Conservation (phyloP, 2,888 invertebrate species). For the Hemicrepidius hirtus region DNA sequence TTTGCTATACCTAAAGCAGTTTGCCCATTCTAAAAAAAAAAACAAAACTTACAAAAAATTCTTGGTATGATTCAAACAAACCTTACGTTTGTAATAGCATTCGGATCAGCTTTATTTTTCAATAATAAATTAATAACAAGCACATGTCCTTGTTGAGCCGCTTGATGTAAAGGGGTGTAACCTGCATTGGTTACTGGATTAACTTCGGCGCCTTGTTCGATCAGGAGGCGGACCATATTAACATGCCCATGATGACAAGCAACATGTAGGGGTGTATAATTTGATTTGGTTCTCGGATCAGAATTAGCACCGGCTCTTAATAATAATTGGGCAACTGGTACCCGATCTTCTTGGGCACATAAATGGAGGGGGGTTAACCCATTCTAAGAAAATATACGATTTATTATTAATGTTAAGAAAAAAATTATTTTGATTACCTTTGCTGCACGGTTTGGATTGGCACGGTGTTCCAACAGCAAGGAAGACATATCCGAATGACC, state of each 20-base stretch:
- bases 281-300: slow-evolving; percentile 85
- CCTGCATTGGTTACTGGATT: slow-evolving; percentile 85
- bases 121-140: slow-evolving; percentile 93
- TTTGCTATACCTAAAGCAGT: slow-evolving; percentile 98
- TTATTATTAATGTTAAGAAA: too few relatives aligned
- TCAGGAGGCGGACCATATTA: slow-evolving; percentile 91
- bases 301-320: slow-evolving; percentile 85
- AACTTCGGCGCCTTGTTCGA: slow-evolving; percentile 93
- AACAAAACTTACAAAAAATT: too few relatives aligned
- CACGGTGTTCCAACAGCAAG: slow-evolving; percentile 92
- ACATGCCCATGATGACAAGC: slow-evolving; percentile 98
- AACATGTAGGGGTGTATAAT: slow-evolving; percentile 96
- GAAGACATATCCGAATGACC: slow-evolving; percentile 97
- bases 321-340: slow-evolving; percentile 87
- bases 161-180: slow-evolving; percentile 97
- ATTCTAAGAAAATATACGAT: too few relatives aligned
- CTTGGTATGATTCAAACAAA: too few relatives aligned
- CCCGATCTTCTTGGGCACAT: slow-evolving; percentile 95
- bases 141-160: slow-evolving; percentile 98
- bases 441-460: slow-evolving; percentile 88
- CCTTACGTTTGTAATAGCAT: slow-evolving; percentile 95
- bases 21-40: slow-evolving; percentile 87
- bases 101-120: slow-evolving; percentile 95
- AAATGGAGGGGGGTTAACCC: slow-evolving; percentile 96
- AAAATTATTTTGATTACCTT: too few relatives aligned